phyloP scores from a whole-genome alignment of 2,113 vertebrate species.

The Chroicocephalus ridibundus region DNA sequence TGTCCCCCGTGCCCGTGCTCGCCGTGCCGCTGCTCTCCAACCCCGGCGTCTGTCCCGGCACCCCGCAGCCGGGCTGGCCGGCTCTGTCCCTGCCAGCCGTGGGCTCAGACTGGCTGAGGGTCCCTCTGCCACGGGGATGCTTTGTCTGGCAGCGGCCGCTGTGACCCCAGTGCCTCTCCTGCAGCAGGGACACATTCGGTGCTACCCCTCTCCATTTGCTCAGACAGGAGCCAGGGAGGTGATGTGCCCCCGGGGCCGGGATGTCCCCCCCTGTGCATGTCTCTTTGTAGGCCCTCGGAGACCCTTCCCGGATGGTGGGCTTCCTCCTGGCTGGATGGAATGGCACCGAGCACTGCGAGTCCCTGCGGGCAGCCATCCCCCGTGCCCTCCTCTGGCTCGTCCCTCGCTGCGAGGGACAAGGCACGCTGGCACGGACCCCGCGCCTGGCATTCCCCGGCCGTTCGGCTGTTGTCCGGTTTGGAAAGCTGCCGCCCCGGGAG shows the following conservation, averaged over 20 bases:
- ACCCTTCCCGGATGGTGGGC: rapidly evolving
- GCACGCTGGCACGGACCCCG: rapidly evolving
- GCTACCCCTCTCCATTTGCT: not conserved
- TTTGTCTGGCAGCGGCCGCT: not conserved
- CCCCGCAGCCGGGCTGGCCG: not conserved
- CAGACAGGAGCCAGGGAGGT: not conserved
- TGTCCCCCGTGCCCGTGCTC: not conserved
- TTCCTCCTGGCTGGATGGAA: not conserved
- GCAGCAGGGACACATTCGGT: not conserved
- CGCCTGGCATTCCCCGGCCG: rapidly evolving
- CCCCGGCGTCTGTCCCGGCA: not conserved
- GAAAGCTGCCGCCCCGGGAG: not conserved
- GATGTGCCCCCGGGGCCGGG: not conserved
- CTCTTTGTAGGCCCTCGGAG: rapidly evolving
- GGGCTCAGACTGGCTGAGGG: not conserved
- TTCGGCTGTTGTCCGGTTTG: rapidly evolving
- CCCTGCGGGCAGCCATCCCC: rapidly evolving
- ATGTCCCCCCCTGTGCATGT: rapidly evolving
- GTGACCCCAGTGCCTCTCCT: not conserved
- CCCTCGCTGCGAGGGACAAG: rapidly evolving
- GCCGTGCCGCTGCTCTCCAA: not conserved
- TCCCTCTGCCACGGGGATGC: rapidly evolving
- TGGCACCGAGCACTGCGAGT: not conserved
- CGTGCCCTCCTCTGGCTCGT: not conserved
- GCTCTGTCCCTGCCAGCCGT: not conserved